Evolutionary conservation across 1,140 invertebrate species (phyloP).

Genomic region (Aphaenogaster rudis): DNA sequence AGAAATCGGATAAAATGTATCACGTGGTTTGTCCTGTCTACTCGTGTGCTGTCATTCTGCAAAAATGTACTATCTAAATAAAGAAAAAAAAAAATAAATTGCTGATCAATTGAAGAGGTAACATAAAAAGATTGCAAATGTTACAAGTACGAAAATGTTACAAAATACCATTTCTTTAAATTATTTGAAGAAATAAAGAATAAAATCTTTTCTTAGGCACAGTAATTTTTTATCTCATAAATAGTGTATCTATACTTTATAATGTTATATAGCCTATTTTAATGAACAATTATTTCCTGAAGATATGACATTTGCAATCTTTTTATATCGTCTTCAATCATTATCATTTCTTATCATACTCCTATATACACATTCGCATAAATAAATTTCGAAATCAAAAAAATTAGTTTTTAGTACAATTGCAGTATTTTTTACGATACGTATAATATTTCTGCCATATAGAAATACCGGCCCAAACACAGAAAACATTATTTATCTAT

Average conservation of each 20-base stretch:
- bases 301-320: background rate
- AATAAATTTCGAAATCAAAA: background rate
- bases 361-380: background rate
- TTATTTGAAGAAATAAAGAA: background rate
- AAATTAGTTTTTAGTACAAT: background rate
- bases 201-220: background rate
- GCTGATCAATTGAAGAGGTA: background rate
- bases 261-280: background rate
- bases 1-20: conserved; percentile 12
- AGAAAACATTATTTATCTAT: background rate
- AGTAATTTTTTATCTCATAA: background rate
- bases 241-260: background rate
- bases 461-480: background rate
- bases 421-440: background rate
- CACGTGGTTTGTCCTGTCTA: conserved; percentile 18
- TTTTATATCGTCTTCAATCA: conserved; percentile 9
- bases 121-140: conserved; percentile 4
- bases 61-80: conserved; percentile 36
- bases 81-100: conserved; percentile 40
- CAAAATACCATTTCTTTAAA: background rate
- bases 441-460: background rate
- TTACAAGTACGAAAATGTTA: background rate
- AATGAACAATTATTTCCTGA: background rate
- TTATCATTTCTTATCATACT: background rate
- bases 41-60: conserved; percentile 38